phyloP scores from a whole-genome alignment of 2,888 invertebrate genomes.

The Amitus sp. region DNA sequence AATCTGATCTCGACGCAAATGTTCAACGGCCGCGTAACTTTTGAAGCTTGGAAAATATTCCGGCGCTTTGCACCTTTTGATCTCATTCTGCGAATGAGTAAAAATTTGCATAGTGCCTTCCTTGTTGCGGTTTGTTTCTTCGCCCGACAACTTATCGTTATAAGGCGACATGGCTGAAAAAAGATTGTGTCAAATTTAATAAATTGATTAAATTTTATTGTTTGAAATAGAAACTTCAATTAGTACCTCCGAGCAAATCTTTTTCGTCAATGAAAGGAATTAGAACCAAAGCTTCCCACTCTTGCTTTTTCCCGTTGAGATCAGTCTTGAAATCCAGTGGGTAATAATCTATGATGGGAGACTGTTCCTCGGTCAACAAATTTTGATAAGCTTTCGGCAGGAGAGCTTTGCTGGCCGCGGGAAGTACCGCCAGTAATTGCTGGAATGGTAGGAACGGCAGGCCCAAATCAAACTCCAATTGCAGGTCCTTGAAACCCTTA shows the following conservation, averaged over 20 bases:
- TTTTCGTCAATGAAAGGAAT: conserved; percentile 93
- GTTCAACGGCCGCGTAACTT: conserved; percentile 69
- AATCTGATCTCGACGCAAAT: conserved; percentile 67
- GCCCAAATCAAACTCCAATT: conserved; percentile 85
- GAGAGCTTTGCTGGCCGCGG: conserved; percentile 83
- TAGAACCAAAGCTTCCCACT: conserved; percentile 96
- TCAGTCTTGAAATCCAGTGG: conserved; percentile 92
- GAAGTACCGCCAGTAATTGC: conserved; percentile 88
- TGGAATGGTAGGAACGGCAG: conserved; percentile 93
- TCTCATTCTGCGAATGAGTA: conserved; percentile 70
- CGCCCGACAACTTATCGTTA: conserved; percentile 73
- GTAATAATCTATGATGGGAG: conserved; percentile 90
- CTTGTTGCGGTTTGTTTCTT: conserved; percentile 79
- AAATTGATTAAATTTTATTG: conserved; percentile 1
- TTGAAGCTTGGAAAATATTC: conserved; percentile 72
- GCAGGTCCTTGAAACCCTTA: conserved; percentile 78
- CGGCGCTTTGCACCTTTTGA: conserved; percentile 70
- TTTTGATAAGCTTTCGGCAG: conserved; percentile 82
- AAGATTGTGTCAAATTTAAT: no score
- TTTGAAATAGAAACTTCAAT: no score
- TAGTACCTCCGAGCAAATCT: conserved; percentile 54
- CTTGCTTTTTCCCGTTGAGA: conserved; percentile 94
- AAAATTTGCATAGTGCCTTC: conserved; percentile 91
- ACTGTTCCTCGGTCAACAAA: conserved; percentile 80
- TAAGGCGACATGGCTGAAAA: conserved; percentile 76